Evolutionary conservation across 2,888 invertebrate genomes (phyloP).

Genomic region (Euplagia quadripunctaria): DNA sequence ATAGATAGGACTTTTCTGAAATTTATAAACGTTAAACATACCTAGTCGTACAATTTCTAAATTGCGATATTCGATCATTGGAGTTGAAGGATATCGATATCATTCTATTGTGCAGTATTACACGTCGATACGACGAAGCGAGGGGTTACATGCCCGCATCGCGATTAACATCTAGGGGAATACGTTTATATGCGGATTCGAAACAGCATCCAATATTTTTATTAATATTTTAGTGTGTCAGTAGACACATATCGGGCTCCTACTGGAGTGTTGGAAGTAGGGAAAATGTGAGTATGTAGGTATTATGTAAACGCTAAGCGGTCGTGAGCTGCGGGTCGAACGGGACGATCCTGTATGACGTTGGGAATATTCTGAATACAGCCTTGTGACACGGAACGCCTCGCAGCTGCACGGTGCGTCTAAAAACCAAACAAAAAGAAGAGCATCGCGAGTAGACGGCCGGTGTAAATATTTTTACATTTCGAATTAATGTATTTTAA

Average conservation of each 20-base stretch:
- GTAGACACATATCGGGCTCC: conserved; percentile 33
- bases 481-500: conserved; percentile 78
- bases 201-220: conserved; percentile 47
- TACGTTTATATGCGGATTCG: conserved; percentile 29
- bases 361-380: conserved; percentile 18
- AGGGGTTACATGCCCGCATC: conserved; percentile 28
- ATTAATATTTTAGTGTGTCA: conserved; percentile 48
- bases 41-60: conserved; percentile 74
- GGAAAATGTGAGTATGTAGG: conserved; percentile 27
- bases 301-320: conserved; percentile 38
- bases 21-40: conserved; percentile 84
- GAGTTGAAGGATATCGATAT: conserved; percentile 50
- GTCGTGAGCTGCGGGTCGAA: conserved; percentile 20
- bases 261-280: conserved; percentile 26
- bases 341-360: conserved; percentile 7
- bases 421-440: conserved; percentile 31
- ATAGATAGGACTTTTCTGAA: conserved; percentile 85
- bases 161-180: conserved; percentile 27
- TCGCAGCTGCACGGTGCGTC: conserved; percentile 15
- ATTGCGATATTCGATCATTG: conserved; percentile 57
- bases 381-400: conserved; percentile 3
- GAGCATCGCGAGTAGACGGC: conserved; percentile 44
- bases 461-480: conserved; percentile 83
- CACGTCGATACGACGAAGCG: conserved; percentile 42
- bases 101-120: conserved; percentile 75